phyloP scores from a whole-genome alignment of 2,888 invertebrate species.

The Tanytarsus gracilentus region DNA sequence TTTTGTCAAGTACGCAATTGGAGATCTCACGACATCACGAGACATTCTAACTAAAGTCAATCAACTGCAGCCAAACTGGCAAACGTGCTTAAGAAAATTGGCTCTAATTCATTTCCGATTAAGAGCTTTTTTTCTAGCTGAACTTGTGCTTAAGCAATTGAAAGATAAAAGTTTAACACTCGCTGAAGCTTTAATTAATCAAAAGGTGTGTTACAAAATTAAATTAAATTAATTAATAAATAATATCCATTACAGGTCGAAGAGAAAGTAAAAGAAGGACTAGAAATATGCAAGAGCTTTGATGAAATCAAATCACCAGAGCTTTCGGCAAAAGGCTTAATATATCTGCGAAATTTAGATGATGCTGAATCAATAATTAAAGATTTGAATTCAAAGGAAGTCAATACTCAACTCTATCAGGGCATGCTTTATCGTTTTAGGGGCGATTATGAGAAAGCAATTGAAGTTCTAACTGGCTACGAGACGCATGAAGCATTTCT shows the following conservation, averaged over 20 bases:
- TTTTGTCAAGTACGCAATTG: conserved; percentile 47
- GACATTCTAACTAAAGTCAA: conserved; percentile 44
- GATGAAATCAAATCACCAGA: conserved; percentile 11
- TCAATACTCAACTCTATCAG: conserved; percentile 46
- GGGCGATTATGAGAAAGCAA: conserved; percentile 48
- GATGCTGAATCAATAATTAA: conserved; percentile 39
- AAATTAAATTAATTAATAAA: too few relatives aligned
- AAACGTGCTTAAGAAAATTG: conserved; percentile 46
- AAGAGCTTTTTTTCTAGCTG: conserved; percentile 47
- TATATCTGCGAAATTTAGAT: conserved; percentile 40
- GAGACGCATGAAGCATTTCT: conserved; percentile 43
- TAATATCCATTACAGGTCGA: too few relatives aligned
- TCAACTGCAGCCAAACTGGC: conserved; percentile 41
- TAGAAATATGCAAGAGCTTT: conserved; percentile 35
- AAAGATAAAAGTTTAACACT: conserved; percentile 31
- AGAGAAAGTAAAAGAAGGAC: conserved; percentile 36
- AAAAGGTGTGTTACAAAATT: too few relatives aligned
- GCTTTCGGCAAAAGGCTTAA: conserved; percentile 34
- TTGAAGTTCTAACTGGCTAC: conserved; percentile 46
- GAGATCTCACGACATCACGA: conserved; percentile 49
- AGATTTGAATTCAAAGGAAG: conserved; percentile 40
- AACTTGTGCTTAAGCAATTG: conserved; percentile 34
- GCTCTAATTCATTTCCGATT: conserved; percentile 45
- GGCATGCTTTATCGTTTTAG: conserved; percentile 39
- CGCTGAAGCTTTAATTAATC: conserved; percentile 34